Percentiles rank a stretch among this genome's conserved stretches.
These are phyloP conservation scores for Drosophila neotestacea DNA, from an alignment of 2,888 invertebrate species.

Conservation along the genomic window DNA sequence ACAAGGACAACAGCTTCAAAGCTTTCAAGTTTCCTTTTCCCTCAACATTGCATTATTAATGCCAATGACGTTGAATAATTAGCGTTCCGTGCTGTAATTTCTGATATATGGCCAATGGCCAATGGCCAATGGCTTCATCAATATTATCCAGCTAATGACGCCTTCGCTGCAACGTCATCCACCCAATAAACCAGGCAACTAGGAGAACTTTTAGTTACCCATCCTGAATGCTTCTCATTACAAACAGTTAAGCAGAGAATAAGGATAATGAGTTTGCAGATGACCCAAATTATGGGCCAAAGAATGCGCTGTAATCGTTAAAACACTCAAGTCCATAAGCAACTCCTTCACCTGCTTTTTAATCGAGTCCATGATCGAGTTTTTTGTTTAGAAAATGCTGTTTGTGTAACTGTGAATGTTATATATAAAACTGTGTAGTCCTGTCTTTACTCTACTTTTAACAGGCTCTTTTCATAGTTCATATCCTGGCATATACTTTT, in stretches of 20 bases:
- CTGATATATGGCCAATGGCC: constrained; percentile 42
- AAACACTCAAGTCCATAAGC: neutral
- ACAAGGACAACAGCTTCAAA: constrained; percentile 30
- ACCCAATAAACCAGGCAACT: constrained; percentile 4
- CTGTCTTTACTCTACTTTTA: too few relatives aligned
- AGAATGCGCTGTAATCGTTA: neutral
- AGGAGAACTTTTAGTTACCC: neutral
- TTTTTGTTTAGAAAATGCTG: neutral
- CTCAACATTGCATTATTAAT: constrained; percentile 67
- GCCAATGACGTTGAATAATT: constrained; percentile 80
- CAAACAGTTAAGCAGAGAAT: constrained; percentile 8
- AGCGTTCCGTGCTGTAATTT: constrained; percentile 58
- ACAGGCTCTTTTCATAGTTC: too few relatives aligned
- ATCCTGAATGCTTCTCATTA: constrained; percentile 16
- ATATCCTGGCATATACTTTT: too few relatives aligned
- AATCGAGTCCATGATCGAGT: neutral
- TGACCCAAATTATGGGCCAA: constrained; percentile 30
- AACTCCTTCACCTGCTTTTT: constrained; percentile 1
- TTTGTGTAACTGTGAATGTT: too few relatives aligned
- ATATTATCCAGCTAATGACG: constrained; percentile 60
- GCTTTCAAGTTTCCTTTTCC: constrained; percentile 30
- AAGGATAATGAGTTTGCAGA: constrained; percentile 40
- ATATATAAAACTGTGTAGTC: too few relatives aligned
- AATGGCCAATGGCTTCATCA: constrained; percentile 56
- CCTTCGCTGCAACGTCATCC: constrained; percentile 39